Conservation (phyloP, 2,888 invertebrate genomes). For the Cremastinae sp. region DNA sequence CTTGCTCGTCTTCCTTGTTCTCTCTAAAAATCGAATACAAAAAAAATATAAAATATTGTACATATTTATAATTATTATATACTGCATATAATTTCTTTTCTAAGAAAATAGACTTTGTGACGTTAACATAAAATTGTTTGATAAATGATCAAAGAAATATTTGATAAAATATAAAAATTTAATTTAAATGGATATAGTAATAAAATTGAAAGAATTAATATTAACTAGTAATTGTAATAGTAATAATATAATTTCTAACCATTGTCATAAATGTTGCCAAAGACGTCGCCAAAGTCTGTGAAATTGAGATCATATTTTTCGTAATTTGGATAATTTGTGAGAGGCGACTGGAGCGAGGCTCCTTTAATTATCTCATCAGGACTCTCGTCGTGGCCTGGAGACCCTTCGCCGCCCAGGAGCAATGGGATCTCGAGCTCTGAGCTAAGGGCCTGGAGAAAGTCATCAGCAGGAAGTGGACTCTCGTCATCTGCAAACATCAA, state of each 20-base stretch:
- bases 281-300: slow-evolving; percentile 57
- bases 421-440: slow-evolving; percentile 73
- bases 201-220: no score
- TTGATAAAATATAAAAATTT: no score
- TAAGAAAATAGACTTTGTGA: neutral
- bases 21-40: slow-evolving; percentile 46
- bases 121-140: no score
- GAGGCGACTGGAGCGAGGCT: slow-evolving; percentile 61
- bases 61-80: no score
- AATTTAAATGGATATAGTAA: no score
- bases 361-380: slow-evolving; percentile 71
- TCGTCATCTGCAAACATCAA: slow-evolving; percentile 69
- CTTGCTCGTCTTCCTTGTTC: slow-evolving; percentile 38
- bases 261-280: slow-evolving; percentile 50
- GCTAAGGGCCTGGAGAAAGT: slow-evolving; percentile 74
- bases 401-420: slow-evolving; percentile 68
- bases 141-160: no score
- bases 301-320: slow-evolving; percentile 65
- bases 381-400: slow-evolving; percentile 68
- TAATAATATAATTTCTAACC: slow-evolving; percentile 41
- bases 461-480: slow-evolving; percentile 69
- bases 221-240: no score
- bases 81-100: neutral
- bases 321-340: slow-evolving; percentile 51
- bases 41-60: no score